A percentile compares a stretch with the other conserved stretches of the same genome.
Evolutionary conservation across 1,140 invertebrate species (phyloP).

Genomic region (Apis dorsata): DNA sequence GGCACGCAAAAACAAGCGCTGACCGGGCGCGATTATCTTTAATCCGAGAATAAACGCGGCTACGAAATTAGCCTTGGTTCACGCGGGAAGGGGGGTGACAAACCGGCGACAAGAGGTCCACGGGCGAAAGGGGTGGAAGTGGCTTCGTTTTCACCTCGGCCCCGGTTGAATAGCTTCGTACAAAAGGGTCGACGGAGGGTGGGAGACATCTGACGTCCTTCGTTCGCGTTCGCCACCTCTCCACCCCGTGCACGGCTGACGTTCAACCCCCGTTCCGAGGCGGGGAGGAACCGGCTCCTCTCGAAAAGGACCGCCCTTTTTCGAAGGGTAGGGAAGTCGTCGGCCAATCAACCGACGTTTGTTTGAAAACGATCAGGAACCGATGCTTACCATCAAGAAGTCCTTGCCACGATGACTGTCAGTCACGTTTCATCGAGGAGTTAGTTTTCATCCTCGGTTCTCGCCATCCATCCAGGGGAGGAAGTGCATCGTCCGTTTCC

Average conservation of each 20-base stretch:
- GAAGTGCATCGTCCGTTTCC: background rate
- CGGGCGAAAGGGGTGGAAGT: constrained; percentile 46
- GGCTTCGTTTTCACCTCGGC: constrained; percentile 54
- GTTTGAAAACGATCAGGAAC: constrained; percentile 58
- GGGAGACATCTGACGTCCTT: constrained; percentile 40
- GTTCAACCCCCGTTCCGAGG: constrained; percentile 50
- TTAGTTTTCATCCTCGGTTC: constrained; percentile 24
- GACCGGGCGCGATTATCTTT: background rate
- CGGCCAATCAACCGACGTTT: constrained; percentile 63
- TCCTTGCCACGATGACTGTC: constrained; percentile 68
- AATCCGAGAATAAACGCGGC: background rate
- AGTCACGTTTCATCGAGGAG: constrained; percentile 68
- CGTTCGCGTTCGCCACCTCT: constrained; percentile 26
- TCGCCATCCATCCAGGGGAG: constrained; percentile 3
- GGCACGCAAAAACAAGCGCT: background rate
- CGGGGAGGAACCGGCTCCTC: constrained; percentile 56
- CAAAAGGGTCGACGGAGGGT: constrained; percentile 22
- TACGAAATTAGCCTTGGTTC: constrained; percentile 9
- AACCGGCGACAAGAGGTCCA: background rate
- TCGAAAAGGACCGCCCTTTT: constrained; percentile 67
- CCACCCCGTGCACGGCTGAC: constrained; percentile 13
- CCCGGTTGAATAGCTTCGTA: constrained; percentile 45
- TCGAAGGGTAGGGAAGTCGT: constrained; percentile 65
- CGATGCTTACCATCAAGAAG: constrained; percentile 67
- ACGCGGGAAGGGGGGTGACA: constrained; percentile 6